phyloP scores from a whole-genome alignment of 30 jellyfish, hydroid and myxozoan genomes.

The Turritopsis rubra region DNA sequence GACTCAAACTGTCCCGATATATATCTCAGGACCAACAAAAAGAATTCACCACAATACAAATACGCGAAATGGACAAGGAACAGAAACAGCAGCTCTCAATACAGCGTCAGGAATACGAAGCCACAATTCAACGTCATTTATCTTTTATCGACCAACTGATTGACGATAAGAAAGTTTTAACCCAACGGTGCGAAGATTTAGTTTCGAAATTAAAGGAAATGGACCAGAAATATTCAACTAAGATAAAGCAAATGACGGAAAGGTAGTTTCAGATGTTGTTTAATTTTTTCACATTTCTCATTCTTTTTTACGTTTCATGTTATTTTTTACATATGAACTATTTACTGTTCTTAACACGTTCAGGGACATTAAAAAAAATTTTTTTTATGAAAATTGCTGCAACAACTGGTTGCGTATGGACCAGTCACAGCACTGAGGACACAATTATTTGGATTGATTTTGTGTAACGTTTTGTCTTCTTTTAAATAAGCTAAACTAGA shows the following conservation, averaged over 20 bases:
- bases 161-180: slow-evolving; percentile 90
- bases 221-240: slow-evolving; percentile 78
- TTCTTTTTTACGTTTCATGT: background rate
- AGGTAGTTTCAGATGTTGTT: slow-evolving; percentile 39
- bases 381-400: too few relatives aligned
- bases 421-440: too few relatives aligned
- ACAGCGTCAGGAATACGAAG: slow-evolving; percentile 90
- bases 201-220: slow-evolving; percentile 79
- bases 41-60: slow-evolving; percentile 71
- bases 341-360: background rate
- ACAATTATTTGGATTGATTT: too few relatives aligned
- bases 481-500: too few relatives aligned
- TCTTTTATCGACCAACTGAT: slow-evolving; percentile 90
- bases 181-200: slow-evolving; percentile 85
- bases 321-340: too few relatives aligned
- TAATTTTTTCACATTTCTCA: too few relatives aligned
- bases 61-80: slow-evolving; percentile 74
- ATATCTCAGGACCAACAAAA: slow-evolving; percentile 74
- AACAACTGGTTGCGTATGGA: too few relatives aligned
- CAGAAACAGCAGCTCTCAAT: slow-evolving; percentile 83
- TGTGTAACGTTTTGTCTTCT: too few relatives aligned
- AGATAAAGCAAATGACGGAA: slow-evolving; percentile 67
- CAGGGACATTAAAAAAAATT: too few relatives aligned
- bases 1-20: background rate
- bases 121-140: slow-evolving; percentile 87